Evolutionary conservation across 2,888 invertebrate genomes (phyloP).

Genomic region (Matsumyia berberina): DNA sequence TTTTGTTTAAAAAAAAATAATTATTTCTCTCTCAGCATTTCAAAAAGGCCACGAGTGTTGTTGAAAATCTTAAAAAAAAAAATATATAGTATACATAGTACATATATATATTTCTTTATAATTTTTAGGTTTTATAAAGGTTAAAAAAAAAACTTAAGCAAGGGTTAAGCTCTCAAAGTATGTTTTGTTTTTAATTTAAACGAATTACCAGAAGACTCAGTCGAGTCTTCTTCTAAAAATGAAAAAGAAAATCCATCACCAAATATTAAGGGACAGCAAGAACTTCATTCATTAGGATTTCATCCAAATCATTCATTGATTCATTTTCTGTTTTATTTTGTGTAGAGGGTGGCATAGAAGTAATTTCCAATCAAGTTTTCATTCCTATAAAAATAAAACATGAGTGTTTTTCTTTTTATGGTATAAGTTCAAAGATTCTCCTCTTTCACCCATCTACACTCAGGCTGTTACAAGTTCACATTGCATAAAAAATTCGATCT

Average conservation of each 20-base stretch:
- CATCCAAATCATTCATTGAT: conserved; percentile 40
- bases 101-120: conserved; percentile 15
- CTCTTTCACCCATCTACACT: conserved; percentile 1
- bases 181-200: conserved; percentile 1
- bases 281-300: conserved; percentile 29
- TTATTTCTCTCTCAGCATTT: conserved; percentile 36
- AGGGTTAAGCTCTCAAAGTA: conserved; percentile 4
- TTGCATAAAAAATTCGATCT: not conserved
- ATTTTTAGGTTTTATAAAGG: conserved; percentile 41
- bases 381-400: conserved; percentile 16
- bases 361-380: conserved; percentile 32
- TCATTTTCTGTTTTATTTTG: conserved; percentile 9
- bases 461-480: not conserved
- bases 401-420: not conserved
- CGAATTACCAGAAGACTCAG: not conserved
- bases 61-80: conserved; percentile 27
- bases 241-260: conserved; percentile 18
- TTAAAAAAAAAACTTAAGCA: conserved; percentile 14
- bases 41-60: conserved; percentile 44
- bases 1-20: conserved; percentile 33
- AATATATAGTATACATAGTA: no score
- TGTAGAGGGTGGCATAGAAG: conserved; percentile 31
- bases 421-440: conserved; percentile 21
- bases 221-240: conserved; percentile 6
- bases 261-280: conserved; percentile 46